Conservation (phyloP, 2,113 vertebrate genomes). For the human region GRCh38 chr1:212738001-212738500, state of each 20-base stretch:
- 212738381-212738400: not conserved
- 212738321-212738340: not conserved
- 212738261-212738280: not conserved
- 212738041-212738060: not conserved
- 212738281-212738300: not conserved
- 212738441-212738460: constrained; percentile 78
- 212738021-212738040: not conserved
- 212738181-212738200: constrained; percentile 2
- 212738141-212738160: not conserved
- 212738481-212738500: constrained; percentile 72
- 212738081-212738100: not conserved
- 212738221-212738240: not conserved
- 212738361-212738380: not conserved
- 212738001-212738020: not conserved
- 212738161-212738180: not conserved
- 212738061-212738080: not conserved
- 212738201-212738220: not conserved
- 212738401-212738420: constrained; percentile 48
- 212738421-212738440: constrained; percentile 76
- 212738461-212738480: constrained; percentile 59
- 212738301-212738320: constrained; percentile 4
- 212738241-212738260: not conserved
- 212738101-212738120: not conserved
- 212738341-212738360: not conserved
- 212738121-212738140: not conserved